A percentile compares a stretch with the other conserved stretches of the same genome.
Evolutionary conservation across 2,113 vertebrate genomes (phyloP).

Genomic region (Manacus vitellinus): DNA sequence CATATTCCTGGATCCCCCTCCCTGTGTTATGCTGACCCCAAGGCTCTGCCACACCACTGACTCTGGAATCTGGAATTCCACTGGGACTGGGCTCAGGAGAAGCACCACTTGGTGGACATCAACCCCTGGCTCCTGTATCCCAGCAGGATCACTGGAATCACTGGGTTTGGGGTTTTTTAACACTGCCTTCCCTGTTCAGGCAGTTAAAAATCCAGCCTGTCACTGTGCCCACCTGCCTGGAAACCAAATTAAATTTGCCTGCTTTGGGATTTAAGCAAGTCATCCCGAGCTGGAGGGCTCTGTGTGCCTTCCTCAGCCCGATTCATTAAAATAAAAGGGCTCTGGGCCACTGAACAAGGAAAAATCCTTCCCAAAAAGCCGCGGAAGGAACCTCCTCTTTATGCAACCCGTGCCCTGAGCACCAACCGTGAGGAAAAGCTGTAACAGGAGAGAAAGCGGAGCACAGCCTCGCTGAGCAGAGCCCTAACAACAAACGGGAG

Average conservation of each 20-base stretch:
- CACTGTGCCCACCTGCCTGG: background rate
- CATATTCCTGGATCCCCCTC: background rate
- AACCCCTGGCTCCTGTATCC: background rate
- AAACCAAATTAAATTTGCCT: background rate
- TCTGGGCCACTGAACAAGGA: accelerated
- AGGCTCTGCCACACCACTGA: background rate
- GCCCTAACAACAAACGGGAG: no score
- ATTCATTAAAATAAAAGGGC: background rate
- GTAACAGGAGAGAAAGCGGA: no score
- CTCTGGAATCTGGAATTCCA: background rate
- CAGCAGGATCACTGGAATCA: background rate
- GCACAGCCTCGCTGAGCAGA: accelerated
- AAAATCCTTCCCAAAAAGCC: background rate
- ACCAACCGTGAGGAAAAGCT: background rate
- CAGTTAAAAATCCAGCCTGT: background rate
- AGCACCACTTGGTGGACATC: accelerated
- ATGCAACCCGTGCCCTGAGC: background rate
- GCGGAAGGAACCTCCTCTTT: background rate
- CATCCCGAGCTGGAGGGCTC: no score
- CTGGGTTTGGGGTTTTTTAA: background rate
- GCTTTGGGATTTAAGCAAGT: background rate
- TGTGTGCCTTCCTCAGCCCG: background rate
- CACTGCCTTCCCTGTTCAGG: background rate
- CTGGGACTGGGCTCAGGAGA: background rate
- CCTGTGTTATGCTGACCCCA: background rate